A percentile compares a stretch with the other conserved stretches of the same genome.
Conservation (phyloP, 2,797 vertebrate species). For the Neomorphus geoffroyi region DNA sequence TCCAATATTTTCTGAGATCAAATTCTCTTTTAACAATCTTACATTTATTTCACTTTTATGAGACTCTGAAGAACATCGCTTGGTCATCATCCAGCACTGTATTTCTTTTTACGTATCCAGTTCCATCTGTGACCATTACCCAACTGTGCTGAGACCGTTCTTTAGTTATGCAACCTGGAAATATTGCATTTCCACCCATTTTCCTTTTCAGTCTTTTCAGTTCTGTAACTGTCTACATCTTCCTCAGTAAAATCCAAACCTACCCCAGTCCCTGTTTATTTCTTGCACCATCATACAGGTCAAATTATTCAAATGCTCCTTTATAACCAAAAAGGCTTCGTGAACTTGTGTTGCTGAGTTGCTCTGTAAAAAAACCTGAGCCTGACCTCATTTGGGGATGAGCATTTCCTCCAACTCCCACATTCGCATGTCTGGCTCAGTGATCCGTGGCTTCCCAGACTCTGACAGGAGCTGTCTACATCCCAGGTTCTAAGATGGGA, state of each 20-base stretch:
- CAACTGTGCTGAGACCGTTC: neutral
- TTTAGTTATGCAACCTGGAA: neutral
- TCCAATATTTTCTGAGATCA: neutral
- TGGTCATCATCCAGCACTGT: neutral
- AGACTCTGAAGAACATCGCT: neutral
- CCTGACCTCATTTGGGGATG: neutral
- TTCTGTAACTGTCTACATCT: neutral
- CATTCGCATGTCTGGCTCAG: accelerated
- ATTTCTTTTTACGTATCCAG: constrained; percentile 6
- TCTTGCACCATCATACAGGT: neutral
- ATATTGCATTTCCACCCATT: neutral
- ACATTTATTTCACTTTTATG: neutral
- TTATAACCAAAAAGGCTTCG: accelerated
- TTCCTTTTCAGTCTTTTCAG: neutral
- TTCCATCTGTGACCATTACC: neutral
- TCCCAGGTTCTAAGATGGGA: neutral
- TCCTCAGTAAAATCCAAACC: neutral
- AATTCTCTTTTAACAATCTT: neutral
- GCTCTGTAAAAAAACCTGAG: neutral
- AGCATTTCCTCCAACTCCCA: neutral
- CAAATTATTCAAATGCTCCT: neutral
- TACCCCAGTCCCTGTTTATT: neutral
- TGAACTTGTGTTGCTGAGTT: neutral
- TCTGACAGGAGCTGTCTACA: neutral
- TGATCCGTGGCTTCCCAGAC: neutral